Evolutionary conservation across 2,113 vertebrate genomes (phyloP), one percentile per base, ranked within the genome.

Genomic region (Chionodraco myersi): DNA sequence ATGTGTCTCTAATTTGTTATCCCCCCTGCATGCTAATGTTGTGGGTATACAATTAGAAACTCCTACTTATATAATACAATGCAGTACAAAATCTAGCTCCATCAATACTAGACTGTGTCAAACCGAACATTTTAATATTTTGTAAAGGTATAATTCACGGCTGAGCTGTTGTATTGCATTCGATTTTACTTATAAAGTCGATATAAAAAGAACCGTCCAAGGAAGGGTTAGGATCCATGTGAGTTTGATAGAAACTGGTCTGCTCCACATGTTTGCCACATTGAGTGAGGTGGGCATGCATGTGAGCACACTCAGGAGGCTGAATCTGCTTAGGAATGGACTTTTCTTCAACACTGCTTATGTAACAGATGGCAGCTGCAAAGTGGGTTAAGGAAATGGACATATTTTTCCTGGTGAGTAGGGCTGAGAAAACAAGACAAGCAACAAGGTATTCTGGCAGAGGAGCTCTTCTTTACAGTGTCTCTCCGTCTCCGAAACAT

Each of bases 361-460:
- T 61, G 67, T 83, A 78, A 88, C 77, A 41, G 58, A 78, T 58
- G n/a, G 58, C 49, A 45, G 80, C 76, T 64, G 75, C 49, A 36
- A 45, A 73, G 65, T 49, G 77, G 60, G 23, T 59, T 49, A 59
- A 74, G 67, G 67, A 79, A 77, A 73, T 65, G 70, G 54, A 74
- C 62, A 70, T 6, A 41, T 65, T 73, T 71, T 77, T 41, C 44
- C 68, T 83, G 72, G 73, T 41, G 64, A 80, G 73, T 83, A 62
- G 41, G 18, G n/a, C 63, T 52, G 75, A 79, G 61, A 70, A 70
- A 90, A 83, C 72, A 67, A 79, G 85, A 84, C 69, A 79, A 48
- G 68, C 79, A 77, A 74, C 59, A 77, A 26, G 68, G 68, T 73
- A 79, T 36, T 74, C 83, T 85, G 83, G 57, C 75, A 82, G 49